Conservation (phyloP, 2,888 invertebrate genomes). For the Lycia hirtaria region DNA sequence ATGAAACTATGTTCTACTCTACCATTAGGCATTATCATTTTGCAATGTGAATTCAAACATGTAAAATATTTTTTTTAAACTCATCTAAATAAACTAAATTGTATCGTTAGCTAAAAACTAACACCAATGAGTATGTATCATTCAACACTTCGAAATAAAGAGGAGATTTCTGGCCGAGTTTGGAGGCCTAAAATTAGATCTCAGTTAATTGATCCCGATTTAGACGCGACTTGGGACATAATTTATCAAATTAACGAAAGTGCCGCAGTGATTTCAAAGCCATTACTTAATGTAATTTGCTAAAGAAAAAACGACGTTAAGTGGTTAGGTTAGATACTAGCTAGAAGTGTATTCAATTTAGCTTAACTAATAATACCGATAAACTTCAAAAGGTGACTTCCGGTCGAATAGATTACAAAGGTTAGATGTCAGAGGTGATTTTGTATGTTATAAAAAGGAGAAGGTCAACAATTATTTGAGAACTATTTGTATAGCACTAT, state of each 20-base stretch:
- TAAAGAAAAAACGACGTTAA: conserved; percentile 11
- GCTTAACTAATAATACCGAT: not conserved
- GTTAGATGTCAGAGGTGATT: too few species aligned
- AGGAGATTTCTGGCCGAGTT: conserved; percentile 49
- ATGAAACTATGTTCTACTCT: too few species aligned
- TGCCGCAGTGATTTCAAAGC: conserved; percentile 49
- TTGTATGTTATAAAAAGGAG: too few species aligned
- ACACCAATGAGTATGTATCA: conserved; percentile 53
- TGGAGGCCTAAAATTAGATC: conserved; percentile 58
- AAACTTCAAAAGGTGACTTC: not conserved
- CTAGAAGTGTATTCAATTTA: conserved; percentile 7
- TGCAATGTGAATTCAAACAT: too few species aligned
- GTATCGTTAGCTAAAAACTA: conserved; percentile 24
- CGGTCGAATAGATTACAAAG: not conserved
- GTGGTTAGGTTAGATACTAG: not conserved
- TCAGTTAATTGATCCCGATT: conserved; percentile 61
- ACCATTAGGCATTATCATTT: too few species aligned
- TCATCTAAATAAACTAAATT: conserved; percentile 27
- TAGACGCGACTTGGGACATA: conserved; percentile 51
- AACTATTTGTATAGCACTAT: too few species aligned
- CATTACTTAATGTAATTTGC: conserved; percentile 35
- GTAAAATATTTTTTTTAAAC: too few species aligned
- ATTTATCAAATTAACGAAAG: conserved; percentile 62
- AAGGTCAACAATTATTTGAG: too few species aligned
- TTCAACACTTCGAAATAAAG: conserved; percentile 51